Percentiles rank a stretch among this genome's conserved stretches.
Conservation (phyloP, 2,113 vertebrate genomes). For the Anser cygnoides region DNA sequence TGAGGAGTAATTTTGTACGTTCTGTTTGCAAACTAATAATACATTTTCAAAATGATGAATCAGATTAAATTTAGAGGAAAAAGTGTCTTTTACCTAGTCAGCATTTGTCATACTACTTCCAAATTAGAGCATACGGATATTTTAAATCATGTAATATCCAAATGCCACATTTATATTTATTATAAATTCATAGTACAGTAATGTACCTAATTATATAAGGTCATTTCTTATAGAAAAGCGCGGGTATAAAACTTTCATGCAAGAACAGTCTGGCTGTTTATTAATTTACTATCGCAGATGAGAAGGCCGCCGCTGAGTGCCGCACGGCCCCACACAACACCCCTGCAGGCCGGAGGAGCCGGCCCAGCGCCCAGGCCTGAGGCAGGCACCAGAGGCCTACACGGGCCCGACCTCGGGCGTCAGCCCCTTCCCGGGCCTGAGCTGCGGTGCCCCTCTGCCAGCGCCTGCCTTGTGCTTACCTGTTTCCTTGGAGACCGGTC, state of each 20-base stretch:
- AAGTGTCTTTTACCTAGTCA: slow-evolving; percentile 21
- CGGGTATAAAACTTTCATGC: slow-evolving; percentile 60
- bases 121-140: neutral
- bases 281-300: slow-evolving; percentile 66
- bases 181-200: slow-evolving; percentile 42
- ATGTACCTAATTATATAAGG: slow-evolving; percentile 43
- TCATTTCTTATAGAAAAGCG: slow-evolving; percentile 71
- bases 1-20: neutral
- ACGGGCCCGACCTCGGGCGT: neutral
- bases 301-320: slow-evolving; percentile 11
- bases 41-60: neutral
- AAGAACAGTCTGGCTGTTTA: slow-evolving; percentile 65
- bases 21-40: neutral
- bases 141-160: slow-evolving; percentile 54
- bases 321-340: neutral
- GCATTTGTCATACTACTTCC: slow-evolving; percentile 19
- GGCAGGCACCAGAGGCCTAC: neutral
- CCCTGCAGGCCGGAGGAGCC: slow-evolving; percentile 9
- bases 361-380: neutral
- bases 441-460: neutral
- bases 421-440: neutral
- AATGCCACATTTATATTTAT: neutral
- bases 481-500: neutral
- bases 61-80: slow-evolving; percentile 30
- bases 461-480: neutral